Evolutionary conservation across 2,888 invertebrate species (phyloP), one percentile per base, ranked within the genome.

Genomic region (Spisula subtruncata): DNA sequence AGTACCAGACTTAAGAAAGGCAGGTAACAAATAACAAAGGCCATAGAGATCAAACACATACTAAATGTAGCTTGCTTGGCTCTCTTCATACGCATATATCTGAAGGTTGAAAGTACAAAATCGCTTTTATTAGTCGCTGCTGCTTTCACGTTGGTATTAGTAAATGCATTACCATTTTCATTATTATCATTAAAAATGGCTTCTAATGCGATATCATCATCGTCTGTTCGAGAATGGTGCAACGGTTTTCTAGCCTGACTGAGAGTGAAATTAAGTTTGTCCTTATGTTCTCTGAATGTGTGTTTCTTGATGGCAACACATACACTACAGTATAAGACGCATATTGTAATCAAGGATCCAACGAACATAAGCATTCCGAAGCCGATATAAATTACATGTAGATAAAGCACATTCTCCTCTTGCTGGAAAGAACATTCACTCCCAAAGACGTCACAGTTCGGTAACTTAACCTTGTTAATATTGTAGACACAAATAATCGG

Each of bases 21-120:
- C 18, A 93, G 87, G 84, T 89, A 92, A 85, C 90, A 92, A 48
- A 93, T 46, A n/a, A 94, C 90, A 71, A 94, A 93, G 18, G 89
- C 91, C 41, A 93, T 48, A 4, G 93, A 91, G 16, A 94, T 92
- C 4, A 93, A 82, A 46, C 93, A 93, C 92, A 94, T 91, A n/a
- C 93, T 89, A 60, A 89, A 92, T 8, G 94, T 93, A 0, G 94
- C 93, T 66, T 91, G 93, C 41, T 87, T 86, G 0, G 92, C 92
- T 10, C 90, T 83, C 10, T 82, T 75, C 71, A 71, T 60, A n/a
- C 87, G 60, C 8, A 48, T 85, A 6, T n/a, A n/a, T n/a, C n/a
- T n/a, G n/a, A 54, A 10, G 20, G 54, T 54, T 54, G 16, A 14
- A 18, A 18, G 14, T 54, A 20, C 14, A 54, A 54, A 54, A 18